These are phyloP conservation scores for Euura lappo DNA, from an alignment of 1,140 invertebrate genomes.

Conservation along the genomic window DNA sequence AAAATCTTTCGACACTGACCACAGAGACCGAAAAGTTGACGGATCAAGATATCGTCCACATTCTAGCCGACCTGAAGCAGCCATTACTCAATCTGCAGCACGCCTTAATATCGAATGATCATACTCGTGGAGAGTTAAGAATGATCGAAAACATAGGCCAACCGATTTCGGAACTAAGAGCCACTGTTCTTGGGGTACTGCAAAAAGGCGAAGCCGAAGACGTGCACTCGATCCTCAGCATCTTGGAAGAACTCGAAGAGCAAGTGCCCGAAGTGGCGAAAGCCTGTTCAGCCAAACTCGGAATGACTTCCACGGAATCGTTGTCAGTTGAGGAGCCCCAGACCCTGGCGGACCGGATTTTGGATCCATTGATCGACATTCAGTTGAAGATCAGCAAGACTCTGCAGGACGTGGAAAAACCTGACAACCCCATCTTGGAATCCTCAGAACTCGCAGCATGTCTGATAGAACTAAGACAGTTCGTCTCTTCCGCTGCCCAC, in stretches of 20 bases:
- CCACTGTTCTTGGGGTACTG: neutral
- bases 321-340: conserved; percentile 23
- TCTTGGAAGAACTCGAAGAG: conserved; percentile 12
- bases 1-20: neutral
- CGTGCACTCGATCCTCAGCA: neutral
- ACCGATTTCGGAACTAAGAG: conserved; percentile 10
- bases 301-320: conserved; percentile 14
- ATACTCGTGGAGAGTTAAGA: neutral
- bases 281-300: neutral
- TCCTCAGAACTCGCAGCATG: conserved; percentile 32
- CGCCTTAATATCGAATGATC: neutral
- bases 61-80: conserved; percentile 8
- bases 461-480: conserved; percentile 43
- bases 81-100: conserved; percentile 9
- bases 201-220: conserved; percentile 10
- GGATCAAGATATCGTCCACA: neutral
- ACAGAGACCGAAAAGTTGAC: neutral
- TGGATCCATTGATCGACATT: conserved; percentile 49
- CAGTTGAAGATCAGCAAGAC: conserved; percentile 44
- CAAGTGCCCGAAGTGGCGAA: conserved; percentile 8
- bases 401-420: conserved; percentile 39
- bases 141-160: conserved; percentile 8
- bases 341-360: conserved; percentile 41
- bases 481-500: conserved; percentile 43
- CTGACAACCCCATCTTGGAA: conserved; percentile 22